Evolutionary conservation across 2,113 vertebrate genomes (phyloP), one percentile per base, ranked within the genome.

Genomic region (Hippopotamus amphibius): DNA sequence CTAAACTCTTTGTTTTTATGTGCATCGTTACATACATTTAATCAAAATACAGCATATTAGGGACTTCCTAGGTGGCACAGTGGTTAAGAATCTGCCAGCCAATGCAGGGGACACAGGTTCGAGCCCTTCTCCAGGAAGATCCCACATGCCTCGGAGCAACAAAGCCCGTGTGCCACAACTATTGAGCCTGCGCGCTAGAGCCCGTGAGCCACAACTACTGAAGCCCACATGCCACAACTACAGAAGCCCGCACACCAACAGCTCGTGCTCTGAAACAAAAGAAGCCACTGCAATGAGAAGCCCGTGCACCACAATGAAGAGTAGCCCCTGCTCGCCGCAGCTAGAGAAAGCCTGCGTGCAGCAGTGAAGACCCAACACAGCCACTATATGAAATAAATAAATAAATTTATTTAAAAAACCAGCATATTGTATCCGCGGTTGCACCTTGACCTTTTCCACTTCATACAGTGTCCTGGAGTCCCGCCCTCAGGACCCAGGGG

Each of bases 381-480:
- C 37, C 37, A 37, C 2, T 37, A 37, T 37, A 37, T 37, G 2
- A 37, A 37, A 37, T 37, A 37, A 37, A 37, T 37, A 37, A 37
- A 37, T 37, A 37, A 37, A 37, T 37, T 37, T 37, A 37, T 37
- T 37, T 37, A 37, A 37, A 37, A 37, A 37, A 37, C 37, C 71
- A 95, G 82, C 76, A 30, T 61, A 65, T 61, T 74, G 74, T 55
- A 79, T 72, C 88, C 53, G 86, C 92, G 65, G 46, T 48, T 93
- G 4, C 46, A 97, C 7, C 5, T 59, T 37, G 15, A 41, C 33
- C 69, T 85, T 21, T 53, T 83, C 28, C 43, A 37, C 57, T 69
- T 68, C 6, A 80, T 37, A 65, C 22, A 81, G 24, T 19, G 11
- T 16, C 55, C 53, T 37, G 24, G 22, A 79, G 22, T 12, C 33